Base-by-base conservation (phyloP, 2,888 invertebrate genomes). In the Eupithecia centaureata region DNA sequence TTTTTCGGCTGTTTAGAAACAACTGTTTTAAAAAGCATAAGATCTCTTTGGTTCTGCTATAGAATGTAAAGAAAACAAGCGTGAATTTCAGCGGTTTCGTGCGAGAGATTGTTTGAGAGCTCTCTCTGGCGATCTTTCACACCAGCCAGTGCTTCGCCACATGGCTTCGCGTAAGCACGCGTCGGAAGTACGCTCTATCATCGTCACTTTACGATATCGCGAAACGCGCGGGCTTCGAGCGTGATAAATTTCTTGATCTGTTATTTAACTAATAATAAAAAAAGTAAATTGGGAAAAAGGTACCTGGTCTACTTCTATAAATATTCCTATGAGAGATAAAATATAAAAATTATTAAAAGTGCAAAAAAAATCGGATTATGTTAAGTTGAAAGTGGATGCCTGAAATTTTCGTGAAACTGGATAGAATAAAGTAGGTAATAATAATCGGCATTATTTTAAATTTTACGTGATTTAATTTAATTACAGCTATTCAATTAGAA, bases 141-240 rank as follows among this genome's bases (percentile, higher is more conserved):
- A 54, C 63, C 61, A 22, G 57, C 56, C 79, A 88, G 87, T 87
- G 79, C 77, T 78, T 70, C 76, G 78, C 71, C 79, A 76, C 69
- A 77, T 77, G 86, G 85, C 83, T 61, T 65, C 76, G 81, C 62
- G 79, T 27, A 28, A n/a, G 7, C 54, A 56, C 54, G 54, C 54
- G 76, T 42, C 82, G 83, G 82, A 84, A n/a, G 28, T 30, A 28
- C 54, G 54, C 86, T 86, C 77, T 12, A 52, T 54, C 79, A 78
- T 79, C 8, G 78, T 78, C 12, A 80, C 82, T 79, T 78, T 84
- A 80, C 79, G 82, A 81, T 80, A 79, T 80, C 77, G 73, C 79
- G 81, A 52, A 33, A 27, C 77, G 76, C 66, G 70, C 57, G 32
- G 63, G 56, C 33, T 66, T 70, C 38, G 32, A 52, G 38, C 59